phyloP scores from a whole-genome alignment of 2,888 invertebrate genomes.

The Erebia aethiops region DNA sequence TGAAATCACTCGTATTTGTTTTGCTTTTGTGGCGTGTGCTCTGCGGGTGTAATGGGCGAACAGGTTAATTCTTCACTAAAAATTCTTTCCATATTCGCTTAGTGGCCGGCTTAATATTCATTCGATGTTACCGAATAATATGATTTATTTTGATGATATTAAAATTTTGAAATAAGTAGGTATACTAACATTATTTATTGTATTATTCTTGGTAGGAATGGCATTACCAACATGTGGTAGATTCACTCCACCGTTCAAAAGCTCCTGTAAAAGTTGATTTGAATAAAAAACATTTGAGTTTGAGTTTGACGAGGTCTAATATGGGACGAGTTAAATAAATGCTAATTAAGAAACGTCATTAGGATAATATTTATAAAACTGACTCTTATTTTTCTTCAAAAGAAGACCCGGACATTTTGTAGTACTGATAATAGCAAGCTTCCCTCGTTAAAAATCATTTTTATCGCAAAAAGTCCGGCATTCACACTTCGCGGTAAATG shows the following conservation, averaged over 20 bases:
- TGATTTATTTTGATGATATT: constrained; percentile 15
- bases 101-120: constrained; percentile 7
- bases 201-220: too few relatives aligned
- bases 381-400: too few relatives aligned
- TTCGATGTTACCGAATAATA: constrained; percentile 15
- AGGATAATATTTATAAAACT: too few relatives aligned
- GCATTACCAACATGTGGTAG: too few relatives aligned
- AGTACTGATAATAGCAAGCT: constrained; percentile 7
- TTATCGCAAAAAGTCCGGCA: constrained; percentile 20
- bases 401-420: not conserved
- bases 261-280: too few relatives aligned
- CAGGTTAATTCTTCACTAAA: constrained; percentile 49
- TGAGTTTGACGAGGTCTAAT: too few relatives aligned
- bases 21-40: not conserved
- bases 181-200: too few relatives aligned
- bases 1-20: not conserved
- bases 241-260: too few relatives aligned
- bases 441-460: constrained; percentile 15
- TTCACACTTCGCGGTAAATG: constrained; percentile 23
- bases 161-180: not conserved
- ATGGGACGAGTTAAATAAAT: too few relatives aligned
- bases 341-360: too few relatives aligned
- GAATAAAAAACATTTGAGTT: too few relatives aligned
- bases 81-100: constrained; percentile 42
- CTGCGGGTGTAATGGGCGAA: not conserved